Evolutionary conservation across 2,888 invertebrate genomes (phyloP), one percentile per base, ranked within the genome.

Genomic region (Agrotis exclamationis): DNA sequence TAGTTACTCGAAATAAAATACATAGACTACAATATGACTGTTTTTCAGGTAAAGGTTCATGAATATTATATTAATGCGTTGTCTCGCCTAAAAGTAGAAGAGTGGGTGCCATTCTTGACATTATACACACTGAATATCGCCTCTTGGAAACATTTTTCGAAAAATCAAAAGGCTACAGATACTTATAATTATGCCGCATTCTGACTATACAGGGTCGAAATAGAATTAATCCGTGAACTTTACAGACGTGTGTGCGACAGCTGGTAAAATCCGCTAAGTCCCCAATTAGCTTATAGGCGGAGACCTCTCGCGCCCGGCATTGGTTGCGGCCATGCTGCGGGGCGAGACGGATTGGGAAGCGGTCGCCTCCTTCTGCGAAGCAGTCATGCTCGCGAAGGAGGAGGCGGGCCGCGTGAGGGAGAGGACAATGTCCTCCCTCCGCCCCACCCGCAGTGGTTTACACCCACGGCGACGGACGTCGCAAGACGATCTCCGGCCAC

Each of bases 1-100:
- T 71, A 76, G 64, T 68, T 58, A 65, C 28, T 28, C 28, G 54
- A 77, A 77, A 64, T 81, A 68, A 76, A 80, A 70, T 66, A 53
- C 58, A 45, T 63, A 56, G 39, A 76, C 44, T 66, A 44, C 28
- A 63, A 33, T 50, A 20, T 39, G 45, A 9, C 13, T 44, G 28
- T 20, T 45, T 53, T 58, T 53, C n/a, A 45, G 22, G n/a, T 33
- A 39, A n/a, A 63, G 24, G 70, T 47, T 24, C 45, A 59, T 80
- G 63, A 74, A 80, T 67, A 76, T 67, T 67, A 54, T 47, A 80
- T 56, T 1, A 50, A 73, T 73, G 50, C 47, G 54, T 20, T 51
- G 63, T 59, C 47, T 67, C 54, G 63, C 28, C 50, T 56, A 63
- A 75, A 68, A 51, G 18, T 44, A 53, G 59, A 45, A 45, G 44